Evolutionary conservation across 2,797 vertebrate species (phyloP), one percentile per base, ranked within the genome.

Genomic region (Myotis vivesi): DNA sequence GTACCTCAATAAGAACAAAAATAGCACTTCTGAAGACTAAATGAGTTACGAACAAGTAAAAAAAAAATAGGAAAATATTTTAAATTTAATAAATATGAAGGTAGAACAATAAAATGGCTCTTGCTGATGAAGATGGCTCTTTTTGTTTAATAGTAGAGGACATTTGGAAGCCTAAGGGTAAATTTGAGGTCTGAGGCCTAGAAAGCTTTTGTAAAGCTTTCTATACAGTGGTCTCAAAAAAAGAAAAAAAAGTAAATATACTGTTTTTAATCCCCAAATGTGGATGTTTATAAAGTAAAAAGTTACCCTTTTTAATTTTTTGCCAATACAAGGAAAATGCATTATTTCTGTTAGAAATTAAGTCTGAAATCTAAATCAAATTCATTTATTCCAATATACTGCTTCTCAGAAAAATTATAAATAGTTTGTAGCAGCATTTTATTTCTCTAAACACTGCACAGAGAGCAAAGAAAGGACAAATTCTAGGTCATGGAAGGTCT

Each of bases 341-440:
- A 49, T 84, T 89, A 25, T 94, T 94, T 92, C 75, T 59, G 10
- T 7, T 91, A 57, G 38, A 91, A 92, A 91, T 91, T 53, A 72
- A 77, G 12, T 73, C 72, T 91, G 80, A 79, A 91, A 81, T 85
- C 51, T 53, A 85, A 94, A 64, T 57, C 8, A 87, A 89, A 36
- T 85, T 66, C 22, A 79, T 41, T 92, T 92, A 88, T 75, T 79
- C 22, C 59, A 86, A 30, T 33, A 51, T 51, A 30, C 6, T 44
- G 30, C 33, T 76, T 92, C 33, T 41, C 11, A 64, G 64, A 15
- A 76, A 55, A 51, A 76, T 87, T 49, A 44, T 12, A 55, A 2
- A 30, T 55, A 9, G 20, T 71, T 38, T 72, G 6, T 55, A 76
- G 66, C 57, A 89, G 41, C 46, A 25, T n/a, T 92, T 80, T 44